Conservation (phyloP, 2,113 vertebrate species). For the Syngnathoides biaculeatus region DNA sequence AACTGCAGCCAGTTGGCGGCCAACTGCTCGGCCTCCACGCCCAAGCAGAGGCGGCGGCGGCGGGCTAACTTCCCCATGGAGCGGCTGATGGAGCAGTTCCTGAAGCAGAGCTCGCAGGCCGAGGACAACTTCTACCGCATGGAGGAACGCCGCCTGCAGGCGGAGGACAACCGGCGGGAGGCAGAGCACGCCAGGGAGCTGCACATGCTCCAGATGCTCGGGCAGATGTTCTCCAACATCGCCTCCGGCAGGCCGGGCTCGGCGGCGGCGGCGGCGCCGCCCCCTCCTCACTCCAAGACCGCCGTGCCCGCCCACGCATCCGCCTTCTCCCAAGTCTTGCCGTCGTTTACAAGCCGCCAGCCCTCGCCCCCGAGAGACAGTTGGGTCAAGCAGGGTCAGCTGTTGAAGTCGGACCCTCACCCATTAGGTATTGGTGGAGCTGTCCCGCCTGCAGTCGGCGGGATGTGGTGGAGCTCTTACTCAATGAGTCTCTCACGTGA, state of each 20-base stretch:
- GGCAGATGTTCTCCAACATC: conserved; percentile 84
- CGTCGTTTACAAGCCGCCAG: conserved; percentile 16
- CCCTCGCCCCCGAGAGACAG: conserved; percentile 43
- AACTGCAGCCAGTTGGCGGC: conserved; percentile 56
- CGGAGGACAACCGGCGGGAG: conserved; percentile 82
- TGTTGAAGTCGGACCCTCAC: conserved; percentile 64
- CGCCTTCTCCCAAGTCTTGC: conserved; percentile 34
- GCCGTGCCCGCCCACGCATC: conserved; percentile 36
- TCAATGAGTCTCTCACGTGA: background rate
- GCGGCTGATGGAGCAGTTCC: conserved; percentile 86
- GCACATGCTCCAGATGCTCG: conserved; percentile 89
- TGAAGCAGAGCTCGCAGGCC: conserved; percentile 84
- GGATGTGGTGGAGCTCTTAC: background rate
- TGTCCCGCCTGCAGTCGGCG: conserved; percentile 12
- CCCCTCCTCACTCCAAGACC: conserved; percentile 33
- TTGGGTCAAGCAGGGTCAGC: conserved; percentile 59
- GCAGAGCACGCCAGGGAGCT: conserved; percentile 82
- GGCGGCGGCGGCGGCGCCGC: conserved; percentile 45
- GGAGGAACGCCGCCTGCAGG: conserved; percentile 83
- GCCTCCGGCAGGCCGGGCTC: conserved; percentile 63
- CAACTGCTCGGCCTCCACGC: conserved; percentile 58
- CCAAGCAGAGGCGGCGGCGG: conserved; percentile 78
- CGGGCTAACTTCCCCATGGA: conserved; percentile 79
- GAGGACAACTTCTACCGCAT: conserved; percentile 84
- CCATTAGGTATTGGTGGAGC: conserved; percentile 74